Base-by-base conservation (phyloP, 2,888 invertebrate species). In the Aleiodes testaceus region DNA sequence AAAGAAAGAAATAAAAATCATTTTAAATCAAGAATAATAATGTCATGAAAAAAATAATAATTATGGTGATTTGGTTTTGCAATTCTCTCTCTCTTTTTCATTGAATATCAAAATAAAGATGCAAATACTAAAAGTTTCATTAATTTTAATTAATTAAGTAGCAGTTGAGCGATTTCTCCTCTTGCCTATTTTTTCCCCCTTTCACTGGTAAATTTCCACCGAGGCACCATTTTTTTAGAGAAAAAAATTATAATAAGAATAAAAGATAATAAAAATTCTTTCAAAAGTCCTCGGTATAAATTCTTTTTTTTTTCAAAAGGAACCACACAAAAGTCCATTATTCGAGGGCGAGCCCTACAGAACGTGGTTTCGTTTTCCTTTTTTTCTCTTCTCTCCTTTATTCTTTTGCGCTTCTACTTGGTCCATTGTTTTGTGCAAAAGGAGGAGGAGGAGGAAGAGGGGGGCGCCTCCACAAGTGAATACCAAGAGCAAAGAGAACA, bases 11-110 rank as follows among this genome's bases (percentile, higher is more conserved):
- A 7, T 11, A 0, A n/a, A 42, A 5, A 11, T 9, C 16, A 16
- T 42, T 9, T 20, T 16, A 36, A 59, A 36, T 36, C 65, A n/a
- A n/a, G n/a, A n/a, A n/a, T n/a, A n/a, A n/a, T n/a, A n/a, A n/a
- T n/a, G n/a, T 36, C 61, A 59, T 55, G 53, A 45, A 70, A 59
- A 59, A 30, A 53, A 26, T 53, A 53, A 18, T 50, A 53, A 42
- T 42, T 42, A 59, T 26, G 22, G 59, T 59, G 59, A 59, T 75
- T 75, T 73, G 73, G 73, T 59, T 66, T 72, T 74, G 68, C 61
- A 70, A 72, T 64, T 74, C 74, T 74, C 69, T 69, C 63, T 50
- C 61, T 72, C 52, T 53, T 68, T 73, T 59, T 59, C 55, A 36
- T 14, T 11, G 18, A 36, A 14, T 14, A 55, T 14, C 14, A 30